These are phyloP conservation scores for Aphidius colemani DNA, from an alignment of 2,888 invertebrate genomes.

Conservation along the genomic window DNA sequence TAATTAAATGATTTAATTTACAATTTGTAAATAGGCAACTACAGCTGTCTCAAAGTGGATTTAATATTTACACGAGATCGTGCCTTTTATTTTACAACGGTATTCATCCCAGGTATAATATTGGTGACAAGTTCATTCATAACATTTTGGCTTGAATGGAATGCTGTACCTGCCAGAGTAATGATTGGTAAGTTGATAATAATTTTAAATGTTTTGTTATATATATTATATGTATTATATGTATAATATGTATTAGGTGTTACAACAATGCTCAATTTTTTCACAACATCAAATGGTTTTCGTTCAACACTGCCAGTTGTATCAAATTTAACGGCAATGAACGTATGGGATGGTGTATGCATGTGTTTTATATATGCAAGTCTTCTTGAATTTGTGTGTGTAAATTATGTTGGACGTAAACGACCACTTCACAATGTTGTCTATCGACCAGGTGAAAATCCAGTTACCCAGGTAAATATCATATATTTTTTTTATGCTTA, in stretches of 20 bases:
- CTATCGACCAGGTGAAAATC: conserved; percentile 87
- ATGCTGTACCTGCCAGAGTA: conserved; percentile 93
- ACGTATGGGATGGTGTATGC: conserved; percentile 95
- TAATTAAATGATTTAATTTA: not conserved
- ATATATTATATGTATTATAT: no score
- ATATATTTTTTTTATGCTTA: no score
- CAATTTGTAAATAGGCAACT: conserved; percentile 81
- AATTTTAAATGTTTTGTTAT: no score
- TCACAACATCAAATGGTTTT: conserved; percentile 93
- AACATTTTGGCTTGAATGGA: conserved; percentile 97
- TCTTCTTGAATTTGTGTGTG: conserved; percentile 90
- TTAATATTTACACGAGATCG: conserved; percentile 93
- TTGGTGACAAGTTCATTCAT: conserved; percentile 96
- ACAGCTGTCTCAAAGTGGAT: conserved; percentile 93
- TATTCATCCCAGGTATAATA: conserved; percentile 95
- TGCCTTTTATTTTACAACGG: conserved; percentile 96
- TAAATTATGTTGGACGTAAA: conserved; percentile 92
- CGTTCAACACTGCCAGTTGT: conserved; percentile 91
- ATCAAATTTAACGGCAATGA: conserved; percentile 93
- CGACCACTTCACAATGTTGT: conserved; percentile 87
- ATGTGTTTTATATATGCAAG: conserved; percentile 98
- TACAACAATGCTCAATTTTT: conserved; percentile 97
- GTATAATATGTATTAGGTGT: no score
- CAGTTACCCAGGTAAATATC: conserved; percentile 92
- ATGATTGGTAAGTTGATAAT: conserved; percentile 96